Base-by-base conservation (phyloP, 2,797 vertebrate species). In the Schizopygopsis malacanthus region DNA sequence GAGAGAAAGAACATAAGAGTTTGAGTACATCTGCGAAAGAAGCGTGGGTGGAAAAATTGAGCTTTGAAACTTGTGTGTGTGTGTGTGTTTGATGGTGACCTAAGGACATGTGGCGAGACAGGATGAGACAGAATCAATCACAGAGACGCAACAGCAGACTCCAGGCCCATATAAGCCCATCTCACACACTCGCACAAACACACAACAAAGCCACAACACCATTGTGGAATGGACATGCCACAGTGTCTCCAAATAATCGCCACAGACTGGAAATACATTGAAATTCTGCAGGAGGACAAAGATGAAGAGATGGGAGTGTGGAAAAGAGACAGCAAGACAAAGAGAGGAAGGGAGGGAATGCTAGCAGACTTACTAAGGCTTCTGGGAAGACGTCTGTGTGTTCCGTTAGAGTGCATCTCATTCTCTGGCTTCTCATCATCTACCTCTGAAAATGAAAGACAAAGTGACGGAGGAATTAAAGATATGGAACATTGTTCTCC, bases 281-380 rank as follows among this genome's bases (percentile, higher is more conserved):
- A 79, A 59, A 65, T 33, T 63, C 52, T 52, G 28, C 39, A 20
- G 10, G 52, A 69, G n/a, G 47, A 87, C 70, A 87, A 69, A 83
- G 70, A 81, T 37, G 72, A 73, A 61, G 54, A 78, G 43, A 75
- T 4, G 7, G 22, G 56, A 50, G 81, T 69, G 80, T 81, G 25
- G 76, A 47, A 81, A 69, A 67, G 37, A 80, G 61, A 65, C 47
- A 81, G 52, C 33, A 39, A 13, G 81, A 76, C 22, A 71, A n/a
- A 83, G 76, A 77, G 80, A 65, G 85, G 89, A 87, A 77, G 33
- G 89, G 16, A 22, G 90, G 50, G 47, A 39, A 87, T 28, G 73
- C 18, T 47, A 33, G 43, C 69, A 81, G 50, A 92, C 93, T 83
- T 89, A 96, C 94, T 88, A 20, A 95, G 93, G 89, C 95, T 95